phyloP scores from a whole-genome alignment of 2,888 invertebrate species.

The Eupithecia vulgata region DNA sequence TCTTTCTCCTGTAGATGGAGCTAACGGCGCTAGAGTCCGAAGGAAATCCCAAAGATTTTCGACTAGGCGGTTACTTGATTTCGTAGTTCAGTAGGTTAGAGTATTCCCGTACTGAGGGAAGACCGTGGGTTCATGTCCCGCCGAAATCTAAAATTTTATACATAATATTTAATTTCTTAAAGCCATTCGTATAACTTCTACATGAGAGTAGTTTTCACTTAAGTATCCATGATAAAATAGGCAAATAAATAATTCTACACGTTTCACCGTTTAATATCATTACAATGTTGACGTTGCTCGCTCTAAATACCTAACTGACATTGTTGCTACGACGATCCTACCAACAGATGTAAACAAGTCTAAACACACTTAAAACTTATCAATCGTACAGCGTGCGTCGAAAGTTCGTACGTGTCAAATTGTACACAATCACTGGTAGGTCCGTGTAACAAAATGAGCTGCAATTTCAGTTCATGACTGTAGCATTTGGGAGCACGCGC shows the following conservation, averaged over 20 bases:
- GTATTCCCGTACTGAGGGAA: too few relatives aligned
- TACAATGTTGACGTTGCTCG: not conserved
- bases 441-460: slow-evolving; percentile 70
- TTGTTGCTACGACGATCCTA: not conserved
- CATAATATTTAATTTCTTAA: too few relatives aligned
- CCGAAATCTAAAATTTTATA: too few relatives aligned
- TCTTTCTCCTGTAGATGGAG: too few relatives aligned
- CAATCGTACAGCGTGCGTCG: slow-evolving; percentile 47
- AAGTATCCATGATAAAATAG: not conserved
- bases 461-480: slow-evolving; percentile 77
- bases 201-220: too few relatives aligned
- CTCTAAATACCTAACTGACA: not conserved
- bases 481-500: slow-evolving; percentile 69
- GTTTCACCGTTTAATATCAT: not conserved
- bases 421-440: slow-evolving; percentile 71
- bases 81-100: too few relatives aligned
- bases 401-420: slow-evolving; percentile 61
- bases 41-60: too few relatives aligned
- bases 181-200: too few relatives aligned
- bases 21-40: too few relatives aligned
- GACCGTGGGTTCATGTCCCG: too few relatives aligned
- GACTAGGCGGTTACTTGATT: too few relatives aligned
- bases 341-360: slow-evolving; percentile 31
- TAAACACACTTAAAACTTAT: slow-evolving; percentile 16
- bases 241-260: not conserved